Percentiles rank a stretch among this genome's conserved stretches.
These are phyloP conservation scores for Microplitis demolitor DNA, from an alignment of 1,140 invertebrate genomes.

Conservation along the genomic window DNA sequence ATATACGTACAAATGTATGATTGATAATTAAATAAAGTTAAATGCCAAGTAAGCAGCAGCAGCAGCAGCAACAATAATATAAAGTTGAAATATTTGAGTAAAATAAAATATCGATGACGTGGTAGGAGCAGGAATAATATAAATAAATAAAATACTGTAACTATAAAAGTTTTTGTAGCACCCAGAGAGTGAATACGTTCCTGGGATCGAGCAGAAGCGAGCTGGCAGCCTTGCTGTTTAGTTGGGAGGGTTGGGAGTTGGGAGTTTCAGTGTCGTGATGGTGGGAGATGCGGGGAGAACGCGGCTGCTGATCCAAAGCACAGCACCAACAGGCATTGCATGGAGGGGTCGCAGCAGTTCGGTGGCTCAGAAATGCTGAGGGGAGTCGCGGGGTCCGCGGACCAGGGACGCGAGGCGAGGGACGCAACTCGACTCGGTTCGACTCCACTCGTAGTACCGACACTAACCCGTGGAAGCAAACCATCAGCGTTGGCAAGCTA, in stretches of 20 bases:
- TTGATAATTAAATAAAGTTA: too few relatives aligned
- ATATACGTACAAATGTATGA: too few relatives aligned
- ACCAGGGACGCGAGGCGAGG: neutral
- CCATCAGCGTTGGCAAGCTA: neutral
- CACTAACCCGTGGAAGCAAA: neutral
- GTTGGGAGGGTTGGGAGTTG: conserved; percentile 10
- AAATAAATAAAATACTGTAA: neutral
- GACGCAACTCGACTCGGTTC: neutral
- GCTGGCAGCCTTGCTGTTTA: conserved; percentile 39
- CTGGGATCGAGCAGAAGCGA: conserved; percentile 44
- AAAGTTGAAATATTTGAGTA: neutral
- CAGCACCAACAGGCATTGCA: too few relatives aligned
- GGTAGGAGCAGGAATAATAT: neutral
- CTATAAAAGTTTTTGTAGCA: too few relatives aligned
- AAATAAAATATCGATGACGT: neutral
- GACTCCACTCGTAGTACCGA: neutral
- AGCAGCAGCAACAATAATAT: neutral
- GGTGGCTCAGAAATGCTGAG: conserved; percentile 15
- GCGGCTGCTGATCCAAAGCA: conserved; percentile 19
- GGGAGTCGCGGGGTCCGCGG: neutral
- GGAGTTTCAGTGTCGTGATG: conserved; percentile 33
- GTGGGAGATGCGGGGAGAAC: conserved; percentile 18
- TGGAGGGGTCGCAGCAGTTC: neutral
- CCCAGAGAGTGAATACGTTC: conserved; percentile 35
- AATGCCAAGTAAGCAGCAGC: neutral